phyloP scores from a whole-genome alignment of 1,140 invertebrate genomes.

The Rhyacophila brunnea region DNA sequence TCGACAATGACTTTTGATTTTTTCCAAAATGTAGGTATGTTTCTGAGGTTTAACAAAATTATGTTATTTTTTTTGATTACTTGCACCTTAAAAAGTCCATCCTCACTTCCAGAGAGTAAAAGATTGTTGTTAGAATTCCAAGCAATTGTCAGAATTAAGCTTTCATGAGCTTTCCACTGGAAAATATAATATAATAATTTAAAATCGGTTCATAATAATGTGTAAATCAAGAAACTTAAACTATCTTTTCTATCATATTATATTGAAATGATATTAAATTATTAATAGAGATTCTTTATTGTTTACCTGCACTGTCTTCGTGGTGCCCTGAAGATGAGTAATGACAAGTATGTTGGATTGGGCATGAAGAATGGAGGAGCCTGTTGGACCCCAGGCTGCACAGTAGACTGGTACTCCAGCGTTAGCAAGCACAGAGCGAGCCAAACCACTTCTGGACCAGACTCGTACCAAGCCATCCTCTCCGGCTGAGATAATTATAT shows the following conservation, averaged over 20 bases:
- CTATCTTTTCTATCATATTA: no score
- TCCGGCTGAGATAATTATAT: conserved; percentile 62
- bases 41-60: no score
- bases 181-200: conserved; percentile 37
- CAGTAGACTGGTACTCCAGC: conserved; percentile 77
- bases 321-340: conserved; percentile 87
- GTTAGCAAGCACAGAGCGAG: conserved; percentile 86
- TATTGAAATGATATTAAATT: no score
- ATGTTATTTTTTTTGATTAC: no score
- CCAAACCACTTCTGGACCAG: conserved; percentile 94
- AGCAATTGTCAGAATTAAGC: conserved; percentile 79
- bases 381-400: conserved; percentile 86
- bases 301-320: conserved; percentile 77
- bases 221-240: background rate
- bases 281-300: no score
- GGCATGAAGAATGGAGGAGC: conserved; percentile 79
- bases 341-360: conserved; percentile 81
- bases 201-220: background rate
- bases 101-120: conserved; percentile 92
- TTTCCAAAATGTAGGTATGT: no score
- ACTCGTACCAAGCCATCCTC: conserved; percentile 96
- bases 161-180: conserved; percentile 96
- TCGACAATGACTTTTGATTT: no score
- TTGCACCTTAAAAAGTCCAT: conserved; percentile 91
- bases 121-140: conserved; percentile 88